These are phyloP conservation scores for Sitobion miscanthi DNA, from an alignment of 1,140 invertebrate species.

Conservation along the genomic window DNA sequence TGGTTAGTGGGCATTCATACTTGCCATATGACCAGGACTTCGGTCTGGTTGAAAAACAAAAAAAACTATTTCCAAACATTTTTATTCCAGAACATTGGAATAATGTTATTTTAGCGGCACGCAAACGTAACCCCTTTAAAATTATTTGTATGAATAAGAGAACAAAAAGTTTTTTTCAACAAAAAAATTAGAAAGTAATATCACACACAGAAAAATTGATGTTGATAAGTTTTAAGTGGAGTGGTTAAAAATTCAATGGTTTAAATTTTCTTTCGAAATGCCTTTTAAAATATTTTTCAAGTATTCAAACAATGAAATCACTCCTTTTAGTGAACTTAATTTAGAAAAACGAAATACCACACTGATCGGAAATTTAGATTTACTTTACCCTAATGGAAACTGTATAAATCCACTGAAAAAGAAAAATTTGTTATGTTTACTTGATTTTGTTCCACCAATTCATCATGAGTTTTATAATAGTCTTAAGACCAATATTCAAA, in stretches of 20 bases:
- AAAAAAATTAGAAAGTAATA: background rate
- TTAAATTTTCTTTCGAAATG: constrained; percentile 27
- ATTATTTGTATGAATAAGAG: constrained; percentile 21
- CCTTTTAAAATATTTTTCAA: constrained; percentile 42
- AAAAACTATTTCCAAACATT: constrained; percentile 10
- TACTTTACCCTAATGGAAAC: constrained; percentile 40
- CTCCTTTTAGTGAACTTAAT: constrained; percentile 12
- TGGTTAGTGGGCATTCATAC: constrained; percentile 61
- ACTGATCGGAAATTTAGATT: background rate
- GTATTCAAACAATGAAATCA: constrained; percentile 28
- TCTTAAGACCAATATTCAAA: constrained; percentile 12
- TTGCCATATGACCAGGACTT: constrained; percentile 57
- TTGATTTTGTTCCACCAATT: constrained; percentile 28
- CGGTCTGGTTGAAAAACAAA: constrained; percentile 57
- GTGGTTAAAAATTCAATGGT: constrained; percentile 54
- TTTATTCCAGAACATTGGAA: constrained; percentile 32
- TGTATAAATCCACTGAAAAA: constrained; percentile 40
- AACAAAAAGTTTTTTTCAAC: constrained; percentile 35
- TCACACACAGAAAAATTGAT: constrained; percentile 32
- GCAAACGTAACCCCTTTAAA: constrained; percentile 44
- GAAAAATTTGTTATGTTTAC: constrained; percentile 42
- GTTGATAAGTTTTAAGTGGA: constrained; percentile 20
- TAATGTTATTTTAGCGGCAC: background rate
- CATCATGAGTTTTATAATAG: background rate
- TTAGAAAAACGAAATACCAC: constrained; percentile 24